These are phyloP conservation scores for Todus mexicanus DNA, from an alignment of 2,797 vertebrate species.

Conservation along the genomic window DNA sequence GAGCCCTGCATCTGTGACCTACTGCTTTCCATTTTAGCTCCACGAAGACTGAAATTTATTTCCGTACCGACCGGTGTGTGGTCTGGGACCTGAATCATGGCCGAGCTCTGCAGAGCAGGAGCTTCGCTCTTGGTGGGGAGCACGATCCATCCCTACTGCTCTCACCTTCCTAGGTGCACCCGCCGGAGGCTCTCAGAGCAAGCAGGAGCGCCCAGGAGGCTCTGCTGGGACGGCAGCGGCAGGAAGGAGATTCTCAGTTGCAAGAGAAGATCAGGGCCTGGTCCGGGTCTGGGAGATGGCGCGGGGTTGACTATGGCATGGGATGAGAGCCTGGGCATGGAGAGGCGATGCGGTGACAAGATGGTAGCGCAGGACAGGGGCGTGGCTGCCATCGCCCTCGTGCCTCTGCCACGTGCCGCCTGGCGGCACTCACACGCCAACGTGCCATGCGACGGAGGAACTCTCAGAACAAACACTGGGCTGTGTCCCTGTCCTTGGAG, in stretches of 20 bases:
- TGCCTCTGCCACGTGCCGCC: not conserved
- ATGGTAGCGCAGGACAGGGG: not conserved
- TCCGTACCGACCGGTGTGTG: not conserved
- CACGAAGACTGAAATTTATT: accelerated
- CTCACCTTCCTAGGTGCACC: not conserved
- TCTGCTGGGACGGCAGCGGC: not conserved
- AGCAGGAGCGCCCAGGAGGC: not conserved
- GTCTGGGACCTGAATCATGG: not conserved
- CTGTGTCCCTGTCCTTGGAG: not conserved
- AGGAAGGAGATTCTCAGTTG: not conserved
- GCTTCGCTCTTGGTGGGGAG: accelerated
- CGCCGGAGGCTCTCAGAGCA: not conserved
- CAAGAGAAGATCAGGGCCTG: not conserved
- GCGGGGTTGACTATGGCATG: conserved; percentile 24
- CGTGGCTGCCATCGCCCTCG: not conserved
- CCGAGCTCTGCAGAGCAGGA: not conserved
- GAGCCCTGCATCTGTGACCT: not conserved
- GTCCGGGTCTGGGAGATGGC: conserved; percentile 12
- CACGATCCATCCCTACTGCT: not conserved
- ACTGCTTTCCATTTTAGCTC: not conserved
- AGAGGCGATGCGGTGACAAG: conserved; percentile 59
- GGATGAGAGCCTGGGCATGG: conserved; percentile 62
- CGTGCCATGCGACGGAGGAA: accelerated
- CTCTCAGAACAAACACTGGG: accelerated
- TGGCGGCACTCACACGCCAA: not conserved